phyloP scores from a whole-genome alignment of 1,140 invertebrate species.

The Drosophila trapezifrons region DNA sequence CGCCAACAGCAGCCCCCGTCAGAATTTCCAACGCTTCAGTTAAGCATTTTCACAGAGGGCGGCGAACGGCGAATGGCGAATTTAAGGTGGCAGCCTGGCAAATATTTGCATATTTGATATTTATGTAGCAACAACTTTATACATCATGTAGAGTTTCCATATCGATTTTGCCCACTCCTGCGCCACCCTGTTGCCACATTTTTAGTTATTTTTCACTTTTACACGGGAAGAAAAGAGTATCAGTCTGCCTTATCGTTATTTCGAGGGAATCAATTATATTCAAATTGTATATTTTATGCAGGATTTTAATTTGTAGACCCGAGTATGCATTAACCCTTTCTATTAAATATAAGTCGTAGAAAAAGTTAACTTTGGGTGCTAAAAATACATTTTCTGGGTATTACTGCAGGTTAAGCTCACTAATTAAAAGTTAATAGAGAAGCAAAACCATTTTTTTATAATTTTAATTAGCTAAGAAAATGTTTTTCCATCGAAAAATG shows the following conservation, averaged over 20 bases:
- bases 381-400: too few relatives aligned
- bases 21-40: constrained; percentile 58
- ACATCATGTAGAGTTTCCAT: constrained; percentile 71
- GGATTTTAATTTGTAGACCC: background rate
- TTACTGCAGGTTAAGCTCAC: too few relatives aligned
- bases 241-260: background rate
- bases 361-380: too few relatives aligned
- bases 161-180: constrained; percentile 65
- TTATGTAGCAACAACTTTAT: constrained; percentile 76
- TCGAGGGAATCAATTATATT: background rate
- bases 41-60: constrained; percentile 54
- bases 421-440: too few relatives aligned
- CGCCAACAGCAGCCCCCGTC: constrained; percentile 35
- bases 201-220: constrained; percentile 61
- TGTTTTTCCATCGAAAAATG: too few relatives aligned
- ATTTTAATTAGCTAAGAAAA: too few relatives aligned
- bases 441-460: too few relatives aligned
- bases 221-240: constrained; percentile 7
- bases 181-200: constrained; percentile 33
- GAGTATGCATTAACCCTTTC: background rate
- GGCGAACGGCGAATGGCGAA: constrained; percentile 29
- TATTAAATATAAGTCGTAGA: background rate
- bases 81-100: constrained; percentile 72
- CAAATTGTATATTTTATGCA: background rate
- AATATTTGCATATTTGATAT: constrained; percentile 83